Evolutionary conservation across 2,113 vertebrate species (phyloP), one percentile per base, ranked within the genome.

Genomic region (Progne subis): DNA sequence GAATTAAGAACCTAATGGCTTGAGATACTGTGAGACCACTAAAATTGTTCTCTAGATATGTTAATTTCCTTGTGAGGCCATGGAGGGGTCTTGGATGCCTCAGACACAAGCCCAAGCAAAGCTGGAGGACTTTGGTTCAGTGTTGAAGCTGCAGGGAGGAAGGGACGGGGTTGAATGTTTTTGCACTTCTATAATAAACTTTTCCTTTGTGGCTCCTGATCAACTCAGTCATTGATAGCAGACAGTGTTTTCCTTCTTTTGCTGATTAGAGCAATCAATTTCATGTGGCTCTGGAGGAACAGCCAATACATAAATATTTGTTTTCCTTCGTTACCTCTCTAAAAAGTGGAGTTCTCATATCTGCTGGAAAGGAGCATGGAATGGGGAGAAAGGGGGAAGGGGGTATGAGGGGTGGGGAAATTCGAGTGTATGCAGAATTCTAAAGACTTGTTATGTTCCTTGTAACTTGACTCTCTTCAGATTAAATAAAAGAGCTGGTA

Each of bases 111-210:
- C 7, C 41, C 34, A 79, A 55, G 34, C 12, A 85, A 55, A 82
- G 53, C 18, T 53, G 43, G 11, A 55, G 47, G 47, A 34, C 55
- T 34, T 65, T 17, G 12, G 23, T 41, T 70, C 63, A 46, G 18
- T 34, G 24, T 17, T 57, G 72, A 83, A 74, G 12, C 50, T 47
- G 34, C 2, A 47, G 29, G 12, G 12, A 74, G 11, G 23, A 74
- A 46, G 25, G 14, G 15, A 18, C 1, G 8, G 4, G 2, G 2
- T 14, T 32, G 23, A 14, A 7, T 0, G 1, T 34, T 80, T 72
- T 21, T 1, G 12, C 18, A 26, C 16, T 77, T 88, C 39, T 71
- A 25, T 21, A 75, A 9, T 23, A 57, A 89, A 37, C 4, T 25
- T 89, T 68, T 84, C 68, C 31, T 88, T 81, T 78, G 56, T 82